These are phyloP conservation scores for Trididemnum clinides DNA, from an alignment of 23 tunicate genomes.

Conservation along the genomic window DNA sequence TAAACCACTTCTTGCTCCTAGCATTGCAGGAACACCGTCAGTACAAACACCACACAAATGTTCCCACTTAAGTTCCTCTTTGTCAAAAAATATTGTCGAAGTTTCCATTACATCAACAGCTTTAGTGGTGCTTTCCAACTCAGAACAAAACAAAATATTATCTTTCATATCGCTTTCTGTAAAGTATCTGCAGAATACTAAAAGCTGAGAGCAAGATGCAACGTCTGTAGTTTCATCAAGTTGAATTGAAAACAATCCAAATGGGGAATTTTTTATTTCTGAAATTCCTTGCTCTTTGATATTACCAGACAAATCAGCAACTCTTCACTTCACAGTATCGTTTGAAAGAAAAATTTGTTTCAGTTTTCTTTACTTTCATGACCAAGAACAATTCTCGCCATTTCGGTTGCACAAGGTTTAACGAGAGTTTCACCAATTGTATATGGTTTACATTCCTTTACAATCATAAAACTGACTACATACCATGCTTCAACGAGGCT, in stretches of 20 bases:
- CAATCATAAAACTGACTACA: slow-evolving; percentile 23
- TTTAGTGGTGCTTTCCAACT: slow-evolving; percentile 19
- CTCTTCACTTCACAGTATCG: slow-evolving; percentile 36
- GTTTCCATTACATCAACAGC: slow-evolving; percentile 37
- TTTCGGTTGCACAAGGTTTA: slow-evolving; percentile 38
- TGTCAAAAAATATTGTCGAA: slow-evolving; percentile 7
- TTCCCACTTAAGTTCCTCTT: slow-evolving; percentile 34
- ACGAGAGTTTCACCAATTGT: slow-evolving; percentile 52
- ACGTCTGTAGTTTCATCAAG: slow-evolving; percentile 47
- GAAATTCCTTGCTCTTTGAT: slow-evolving; percentile 8
- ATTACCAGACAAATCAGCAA: slow-evolving; percentile 15
- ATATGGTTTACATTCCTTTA: slow-evolving; percentile 39
- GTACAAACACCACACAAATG: slow-evolving; percentile 42
- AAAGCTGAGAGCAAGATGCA: slow-evolving; percentile 42
- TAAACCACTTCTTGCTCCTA: slow-evolving; percentile 40
- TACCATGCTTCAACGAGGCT: slow-evolving; percentile 13
- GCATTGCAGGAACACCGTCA: slow-evolving; percentile 52
- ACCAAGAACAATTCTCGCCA: slow-evolving; percentile 30
- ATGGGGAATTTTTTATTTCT: slow-evolving; percentile 18
- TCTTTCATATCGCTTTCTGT: background rate
- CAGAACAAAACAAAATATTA: slow-evolving; percentile 26
- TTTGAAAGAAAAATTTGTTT: slow-evolving; percentile 22
- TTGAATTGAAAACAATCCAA: slow-evolving; percentile 45
- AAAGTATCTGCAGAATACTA: slow-evolving; percentile 2
- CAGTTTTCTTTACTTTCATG: slow-evolving; percentile 22